phyloP scores from a whole-genome alignment of 2,888 invertebrate species.

The Cecidostiba fungosa region DNA sequence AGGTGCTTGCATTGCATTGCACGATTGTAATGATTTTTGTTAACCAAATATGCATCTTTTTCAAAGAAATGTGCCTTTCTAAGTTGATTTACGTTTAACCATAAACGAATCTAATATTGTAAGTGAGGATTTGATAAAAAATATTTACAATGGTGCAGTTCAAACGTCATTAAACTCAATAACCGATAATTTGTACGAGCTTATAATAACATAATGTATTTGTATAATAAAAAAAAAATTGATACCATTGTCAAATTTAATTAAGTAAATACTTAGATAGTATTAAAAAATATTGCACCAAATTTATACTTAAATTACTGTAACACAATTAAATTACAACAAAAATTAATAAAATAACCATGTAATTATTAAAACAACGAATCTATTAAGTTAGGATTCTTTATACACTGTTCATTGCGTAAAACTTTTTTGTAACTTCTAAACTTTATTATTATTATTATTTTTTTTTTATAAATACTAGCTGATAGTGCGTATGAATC shows the following conservation, averaged over 20 bases:
- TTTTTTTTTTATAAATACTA: not conserved
- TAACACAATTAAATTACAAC: conserved; percentile 6
- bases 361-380: conserved; percentile 25
- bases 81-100: conserved; percentile 54
- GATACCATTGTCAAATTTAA: conserved; percentile 37
- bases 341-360: not conserved
- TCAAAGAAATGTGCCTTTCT: conserved; percentile 59
- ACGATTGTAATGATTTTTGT: conserved; percentile 24
- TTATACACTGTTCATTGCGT: not conserved
- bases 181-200: conserved; percentile 28
- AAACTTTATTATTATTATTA: not conserved
- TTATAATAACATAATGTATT: conserved; percentile 18
- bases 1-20: conserved; percentile 34
- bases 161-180: conserved; percentile 19
- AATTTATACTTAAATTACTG: conserved; percentile 1
- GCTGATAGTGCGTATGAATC: not conserved
- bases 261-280: conserved; percentile 20
- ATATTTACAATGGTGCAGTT: conserved; percentile 44
- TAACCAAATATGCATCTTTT: conserved; percentile 44
- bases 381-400: conserved; percentile 2
- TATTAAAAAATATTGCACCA: conserved; percentile 27
- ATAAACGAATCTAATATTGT: conserved; percentile 35
- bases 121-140: conserved; percentile 45
- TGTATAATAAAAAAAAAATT: conserved; percentile 42
- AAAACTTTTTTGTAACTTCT: not conserved